phyloP scores from a whole-genome alignment of 1,140 invertebrate species.

The Neelides sp. region DNA sequence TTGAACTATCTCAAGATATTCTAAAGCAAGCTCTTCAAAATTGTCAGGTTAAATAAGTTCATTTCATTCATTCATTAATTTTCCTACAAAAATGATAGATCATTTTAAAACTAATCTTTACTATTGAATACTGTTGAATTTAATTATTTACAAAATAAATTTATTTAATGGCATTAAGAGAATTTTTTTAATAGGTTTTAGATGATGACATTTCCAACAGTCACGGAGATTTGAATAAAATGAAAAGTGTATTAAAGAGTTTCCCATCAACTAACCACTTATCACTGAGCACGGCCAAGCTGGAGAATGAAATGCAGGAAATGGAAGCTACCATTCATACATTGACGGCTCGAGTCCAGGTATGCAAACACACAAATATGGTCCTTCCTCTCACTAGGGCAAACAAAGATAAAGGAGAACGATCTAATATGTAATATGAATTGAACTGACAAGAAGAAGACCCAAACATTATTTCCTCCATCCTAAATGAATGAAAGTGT shows the following conservation, averaged over 20 bases:
- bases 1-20: conserved; percentile 31
- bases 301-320: conserved; percentile 26
- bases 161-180: not conserved
- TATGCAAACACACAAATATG: too few species aligned
- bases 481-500: not conserved
- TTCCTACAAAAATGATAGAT: not conserved
- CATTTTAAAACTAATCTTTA: too few species aligned
- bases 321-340: conserved; percentile 30
- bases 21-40: conserved; percentile 28
- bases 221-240: conserved; percentile 23
- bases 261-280: conserved; percentile 23
- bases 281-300: conserved; percentile 20
- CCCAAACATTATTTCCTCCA: not conserved
- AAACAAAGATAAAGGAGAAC: too few species aligned
- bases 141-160: not conserved
- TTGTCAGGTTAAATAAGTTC: conserved; percentile 21
- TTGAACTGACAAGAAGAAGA: not conserved
- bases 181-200: conserved; percentile 10
- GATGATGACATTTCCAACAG: conserved; percentile 26
- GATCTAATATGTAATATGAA: not conserved
- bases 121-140: too few species aligned
- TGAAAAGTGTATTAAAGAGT: conserved; percentile 17
- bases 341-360: conserved; percentile 26
- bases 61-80: not conserved
- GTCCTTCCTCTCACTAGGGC: too few species aligned